These are phyloP conservation scores for Podotricha telesiphe DNA, from an alignment of 2,888 invertebrate genomes.

Conservation along the genomic window DNA sequence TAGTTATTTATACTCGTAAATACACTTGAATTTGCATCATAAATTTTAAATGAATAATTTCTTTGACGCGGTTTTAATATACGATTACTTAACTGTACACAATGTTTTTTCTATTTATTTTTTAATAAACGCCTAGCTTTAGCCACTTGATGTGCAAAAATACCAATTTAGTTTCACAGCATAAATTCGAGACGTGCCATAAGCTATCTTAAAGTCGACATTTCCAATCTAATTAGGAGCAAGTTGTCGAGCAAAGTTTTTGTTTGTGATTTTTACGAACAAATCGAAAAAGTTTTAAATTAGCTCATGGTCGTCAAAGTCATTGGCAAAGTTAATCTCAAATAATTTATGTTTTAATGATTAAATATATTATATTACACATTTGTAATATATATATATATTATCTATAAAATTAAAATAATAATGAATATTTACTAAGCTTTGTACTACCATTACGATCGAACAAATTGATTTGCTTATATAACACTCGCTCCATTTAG, in stretches of 20 bases:
- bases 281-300: constrained; percentile 53
- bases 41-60: no score
- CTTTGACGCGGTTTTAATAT: no score
- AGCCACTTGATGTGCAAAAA: no score
- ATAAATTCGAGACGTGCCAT: neutral
- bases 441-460: neutral
- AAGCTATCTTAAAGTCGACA: neutral
- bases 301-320: constrained; percentile 44
- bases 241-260: constrained; percentile 11
- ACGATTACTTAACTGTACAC: no score
- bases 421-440: neutral
- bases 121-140: no score
- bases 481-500: neutral
- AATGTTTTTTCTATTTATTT: no score
- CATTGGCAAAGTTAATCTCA: constrained; percentile 2
- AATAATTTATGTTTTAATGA: constrained; percentile 13
- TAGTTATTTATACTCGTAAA: no score
- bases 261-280: constrained; percentile 27
- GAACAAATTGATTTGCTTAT: neutral
- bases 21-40: no score
- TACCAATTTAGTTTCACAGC: neutral
- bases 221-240: constrained; percentile 18
- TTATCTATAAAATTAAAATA: neutral
- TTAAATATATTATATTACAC: neutral
- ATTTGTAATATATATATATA: neutral